phyloP scores from a whole-genome alignment of 1,140 invertebrate genomes.

The Caenorhabditis inopinata region DNA sequence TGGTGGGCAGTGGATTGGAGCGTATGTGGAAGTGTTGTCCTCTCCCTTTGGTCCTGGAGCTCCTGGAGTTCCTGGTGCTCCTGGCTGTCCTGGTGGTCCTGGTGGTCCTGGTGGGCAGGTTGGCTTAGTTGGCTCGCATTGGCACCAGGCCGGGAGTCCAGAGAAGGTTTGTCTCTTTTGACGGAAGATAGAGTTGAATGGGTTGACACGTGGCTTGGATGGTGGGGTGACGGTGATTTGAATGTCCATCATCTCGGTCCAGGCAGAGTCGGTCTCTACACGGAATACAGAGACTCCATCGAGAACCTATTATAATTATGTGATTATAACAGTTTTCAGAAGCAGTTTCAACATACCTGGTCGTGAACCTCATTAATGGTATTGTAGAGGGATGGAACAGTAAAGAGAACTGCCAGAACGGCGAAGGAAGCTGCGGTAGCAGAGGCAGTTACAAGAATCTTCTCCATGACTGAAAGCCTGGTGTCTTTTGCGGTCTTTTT shows the following conservation, averaged over 20 bases:
- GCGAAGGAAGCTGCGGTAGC: too few species aligned
- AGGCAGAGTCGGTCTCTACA: constrained; percentile 50
- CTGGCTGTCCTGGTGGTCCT: constrained; percentile 49
- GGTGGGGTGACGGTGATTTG: constrained; percentile 50
- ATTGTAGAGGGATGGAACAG: constrained; percentile 11
- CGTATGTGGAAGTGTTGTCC: too few species aligned
- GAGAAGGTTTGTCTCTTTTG: constrained; percentile 52
- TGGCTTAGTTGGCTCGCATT: constrained; percentile 51
- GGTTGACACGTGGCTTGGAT: too few species aligned
- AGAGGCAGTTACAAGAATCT: background rate
- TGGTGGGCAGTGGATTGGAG: too few species aligned
- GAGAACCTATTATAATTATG: background rate
- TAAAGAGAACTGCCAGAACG: too few species aligned
- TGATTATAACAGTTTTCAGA: too few species aligned
- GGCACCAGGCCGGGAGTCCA: constrained; percentile 52
- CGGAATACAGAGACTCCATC: constrained; percentile 50
- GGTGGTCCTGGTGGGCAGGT: constrained; percentile 50
- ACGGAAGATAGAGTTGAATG: too few species aligned
- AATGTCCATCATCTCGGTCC: constrained; percentile 53
- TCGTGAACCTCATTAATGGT: constrained; percentile 31
- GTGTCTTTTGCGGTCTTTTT: background rate
- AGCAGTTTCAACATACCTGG: background rate
- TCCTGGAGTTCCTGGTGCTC: too few species aligned
- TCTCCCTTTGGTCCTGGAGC: too few species aligned
- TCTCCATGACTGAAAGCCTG: constrained; percentile 17